These are phyloP conservation scores for Drosophila vallismaia DNA, from an alignment of 2,888 invertebrate species.

Conservation along the genomic window DNA sequence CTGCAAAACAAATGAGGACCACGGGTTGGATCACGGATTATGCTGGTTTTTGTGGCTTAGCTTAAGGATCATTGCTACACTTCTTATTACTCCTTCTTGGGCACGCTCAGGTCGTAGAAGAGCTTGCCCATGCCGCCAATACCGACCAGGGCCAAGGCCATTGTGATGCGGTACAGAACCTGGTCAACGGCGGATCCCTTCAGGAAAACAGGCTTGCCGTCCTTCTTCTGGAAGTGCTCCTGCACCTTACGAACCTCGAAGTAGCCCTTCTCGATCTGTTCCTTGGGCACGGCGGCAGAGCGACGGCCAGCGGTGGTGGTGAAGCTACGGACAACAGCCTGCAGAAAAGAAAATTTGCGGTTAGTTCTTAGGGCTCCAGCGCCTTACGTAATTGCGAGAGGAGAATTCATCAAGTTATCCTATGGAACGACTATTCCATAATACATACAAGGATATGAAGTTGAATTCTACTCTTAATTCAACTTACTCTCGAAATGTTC, in stretches of 20 bases:
- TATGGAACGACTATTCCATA: not conserved
- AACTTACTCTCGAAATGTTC: slow-evolving; percentile 82
- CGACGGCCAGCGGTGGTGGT: slow-evolving; percentile 70
- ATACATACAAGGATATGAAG: not conserved
- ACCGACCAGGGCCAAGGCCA: slow-evolving; percentile 82
- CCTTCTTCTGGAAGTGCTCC: slow-evolving; percentile 83
- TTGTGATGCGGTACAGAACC: slow-evolving; percentile 84
- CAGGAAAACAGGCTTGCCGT: slow-evolving; percentile 85
- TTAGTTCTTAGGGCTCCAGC: slow-evolving; percentile 56
- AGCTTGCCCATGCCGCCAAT: slow-evolving; percentile 81
- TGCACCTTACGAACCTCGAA: slow-evolving; percentile 78
- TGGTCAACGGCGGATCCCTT: slow-evolving; percentile 85
- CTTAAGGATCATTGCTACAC: slow-evolving; percentile 46
- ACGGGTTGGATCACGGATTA: slow-evolving; percentile 48
- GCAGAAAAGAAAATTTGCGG: slow-evolving; percentile 53
- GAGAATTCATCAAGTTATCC: not conserved
- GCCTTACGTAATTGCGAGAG: slow-evolving; percentile 75
- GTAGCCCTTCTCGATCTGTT: slow-evolving; percentile 79
- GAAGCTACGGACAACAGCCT: slow-evolving; percentile 82
- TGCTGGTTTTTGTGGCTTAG: slow-evolving; percentile 50
- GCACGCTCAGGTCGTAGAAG: slow-evolving; percentile 80
- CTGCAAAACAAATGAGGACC: slow-evolving; percentile 50
- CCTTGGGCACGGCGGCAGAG: slow-evolving; percentile 61
- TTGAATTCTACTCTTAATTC: not conserved
- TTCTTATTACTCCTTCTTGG: slow-evolving; percentile 63